phyloP scores from a whole-genome alignment of 1,140 invertebrate genomes.

The Bombus polaris region DNA sequence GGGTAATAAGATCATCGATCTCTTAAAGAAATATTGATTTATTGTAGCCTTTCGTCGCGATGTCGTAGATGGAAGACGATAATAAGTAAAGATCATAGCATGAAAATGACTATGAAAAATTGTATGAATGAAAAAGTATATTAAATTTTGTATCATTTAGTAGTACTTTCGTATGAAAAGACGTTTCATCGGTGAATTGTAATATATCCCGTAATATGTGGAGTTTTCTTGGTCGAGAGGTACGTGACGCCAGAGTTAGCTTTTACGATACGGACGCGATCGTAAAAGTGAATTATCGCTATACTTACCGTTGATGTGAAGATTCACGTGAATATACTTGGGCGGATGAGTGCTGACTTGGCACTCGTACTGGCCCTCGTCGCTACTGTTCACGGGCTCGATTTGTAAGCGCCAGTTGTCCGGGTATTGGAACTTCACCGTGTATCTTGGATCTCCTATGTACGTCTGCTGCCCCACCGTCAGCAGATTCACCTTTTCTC shows the following conservation, averaged over 20 bases:
- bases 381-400: constrained; percentile 86
- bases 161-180: not conserved
- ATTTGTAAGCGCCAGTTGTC: constrained; percentile 90
- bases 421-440: constrained; percentile 89
- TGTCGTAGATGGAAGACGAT: no score
- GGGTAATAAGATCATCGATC: no score
- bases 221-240: no score
- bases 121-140: no score
- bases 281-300: not conserved
- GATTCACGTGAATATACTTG: constrained; percentile 87
- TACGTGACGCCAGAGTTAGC: not conserved
- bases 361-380: constrained; percentile 89
- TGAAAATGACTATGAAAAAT: no score
- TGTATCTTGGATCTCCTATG: constrained; percentile 88
- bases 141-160: no score
- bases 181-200: not conserved
- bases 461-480: constrained; percentile 88
- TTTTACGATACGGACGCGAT: not conserved
- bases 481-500: constrained; percentile 86
- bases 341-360: constrained; percentile 91
- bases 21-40: no score
- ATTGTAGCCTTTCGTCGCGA: no score
- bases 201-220: no score
- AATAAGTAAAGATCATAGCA: no score
- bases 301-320: constrained; percentile 88